These are phyloP conservation scores for Mythimna lalbum DNA, from an alignment of 2,888 invertebrate genomes.

Conservation along the genomic window DNA sequence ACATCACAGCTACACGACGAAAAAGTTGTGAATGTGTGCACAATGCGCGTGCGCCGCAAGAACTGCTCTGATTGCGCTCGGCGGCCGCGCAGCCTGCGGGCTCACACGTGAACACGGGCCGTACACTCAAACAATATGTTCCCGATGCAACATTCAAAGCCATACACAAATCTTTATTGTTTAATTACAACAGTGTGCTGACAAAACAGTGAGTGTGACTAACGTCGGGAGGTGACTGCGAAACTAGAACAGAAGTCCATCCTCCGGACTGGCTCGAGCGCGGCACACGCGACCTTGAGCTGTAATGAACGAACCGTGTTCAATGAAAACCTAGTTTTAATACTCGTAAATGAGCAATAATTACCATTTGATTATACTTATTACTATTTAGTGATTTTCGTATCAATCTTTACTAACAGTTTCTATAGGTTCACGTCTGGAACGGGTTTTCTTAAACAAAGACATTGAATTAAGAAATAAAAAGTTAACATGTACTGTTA, in stretches of 20 bases:
- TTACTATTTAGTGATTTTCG: not conserved
- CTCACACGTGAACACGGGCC: not conserved
- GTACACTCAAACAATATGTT: conserved; percentile 2
- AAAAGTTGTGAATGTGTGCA: conserved; percentile 38
- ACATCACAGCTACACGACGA: conserved; percentile 22
- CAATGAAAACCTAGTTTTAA: not conserved
- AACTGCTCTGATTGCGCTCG: conserved; percentile 42
- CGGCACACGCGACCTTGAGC: not conserved
- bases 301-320: not conserved
- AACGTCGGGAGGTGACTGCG: too few relatives aligned
- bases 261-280: too few relatives aligned
- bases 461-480: not conserved
- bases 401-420: not conserved
- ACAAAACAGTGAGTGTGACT: not conserved
- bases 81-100: not conserved
- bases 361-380: not conserved
- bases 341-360: not conserved
- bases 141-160: not conserved
- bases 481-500: not conserved
- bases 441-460: not conserved
- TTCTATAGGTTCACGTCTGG: not conserved
- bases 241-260: not conserved
- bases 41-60: conserved; percentile 31
- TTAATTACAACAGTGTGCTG: not conserved
- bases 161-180: not conserved